Evolutionary conservation across 2,113 vertebrate genomes (phyloP).

Genomic region (Cryptoleucopteryx plumbea): DNA sequence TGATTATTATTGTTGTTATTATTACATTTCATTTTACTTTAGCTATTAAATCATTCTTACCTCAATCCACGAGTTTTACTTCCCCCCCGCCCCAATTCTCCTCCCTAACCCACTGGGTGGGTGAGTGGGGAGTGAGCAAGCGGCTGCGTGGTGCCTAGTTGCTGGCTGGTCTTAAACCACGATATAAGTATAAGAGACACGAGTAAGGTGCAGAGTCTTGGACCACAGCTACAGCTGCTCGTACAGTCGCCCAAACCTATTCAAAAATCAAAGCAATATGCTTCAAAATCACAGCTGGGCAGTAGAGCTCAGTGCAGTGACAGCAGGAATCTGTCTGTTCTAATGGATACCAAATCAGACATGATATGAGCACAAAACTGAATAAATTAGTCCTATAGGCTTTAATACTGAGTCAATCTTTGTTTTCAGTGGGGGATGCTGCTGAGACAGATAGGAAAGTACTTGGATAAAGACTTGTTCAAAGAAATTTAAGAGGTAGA

Average conservation of each 20-base stretch:
- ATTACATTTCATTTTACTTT: too few relatives aligned
- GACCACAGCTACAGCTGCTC: neutral
- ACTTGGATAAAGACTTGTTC: neutral
- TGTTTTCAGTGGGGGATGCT: neutral
- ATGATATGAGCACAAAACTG: neutral
- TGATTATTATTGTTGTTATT: too few relatives aligned
- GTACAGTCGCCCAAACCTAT: neutral
- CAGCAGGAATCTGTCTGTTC: neutral
- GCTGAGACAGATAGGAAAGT: neutral
- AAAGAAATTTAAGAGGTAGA: neutral
- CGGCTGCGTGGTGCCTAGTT: too few relatives aligned
- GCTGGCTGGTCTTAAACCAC: too few relatives aligned
- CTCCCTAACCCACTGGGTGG: too few relatives aligned
- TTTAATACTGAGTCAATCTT: neutral
- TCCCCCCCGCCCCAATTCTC: too few relatives aligned
- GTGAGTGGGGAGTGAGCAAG: too few relatives aligned
- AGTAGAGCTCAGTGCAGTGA: neutral
- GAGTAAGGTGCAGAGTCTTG: neutral
- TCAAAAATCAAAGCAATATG: neutral
- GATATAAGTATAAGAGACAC: neutral
- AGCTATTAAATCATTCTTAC: too few relatives aligned
- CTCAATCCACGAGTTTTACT: too few relatives aligned
- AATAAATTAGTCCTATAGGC: neutral
- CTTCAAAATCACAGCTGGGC: neutral
- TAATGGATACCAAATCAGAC: neutral